phyloP scores from a whole-genome alignment of 2,113 vertebrate genomes.

The Clinocottus analis region DNA sequence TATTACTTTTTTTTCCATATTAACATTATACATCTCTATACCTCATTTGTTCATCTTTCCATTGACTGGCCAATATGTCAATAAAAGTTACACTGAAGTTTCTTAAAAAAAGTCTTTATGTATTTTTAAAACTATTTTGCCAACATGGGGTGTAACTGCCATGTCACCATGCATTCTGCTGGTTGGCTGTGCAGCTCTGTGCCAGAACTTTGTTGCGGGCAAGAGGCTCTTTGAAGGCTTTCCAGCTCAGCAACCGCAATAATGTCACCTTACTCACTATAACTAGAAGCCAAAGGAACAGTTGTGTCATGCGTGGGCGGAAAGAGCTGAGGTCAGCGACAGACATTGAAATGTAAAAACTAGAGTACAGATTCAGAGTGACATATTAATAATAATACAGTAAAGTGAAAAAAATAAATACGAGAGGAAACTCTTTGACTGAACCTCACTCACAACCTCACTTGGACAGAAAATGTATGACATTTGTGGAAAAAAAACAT shows the following conservation, averaged over 20 bases:
- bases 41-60: not conserved
- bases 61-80: not conserved
- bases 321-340: slow-evolving; percentile 43
- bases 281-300: slow-evolving; percentile 53
- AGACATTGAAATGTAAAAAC: slow-evolving; percentile 24
- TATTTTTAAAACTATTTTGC: slow-evolving; percentile 14
- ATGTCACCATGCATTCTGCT: slow-evolving; percentile 29
- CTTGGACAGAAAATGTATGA: not conserved
- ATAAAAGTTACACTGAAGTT: not conserved
- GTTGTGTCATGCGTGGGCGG: slow-evolving; percentile 54
- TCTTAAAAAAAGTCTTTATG: not conserved
- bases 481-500: slow-evolving; percentile 44
- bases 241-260: slow-evolving; percentile 58
- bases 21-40: not conserved
- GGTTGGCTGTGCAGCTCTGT: not conserved
- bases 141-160: slow-evolving; percentile 32
- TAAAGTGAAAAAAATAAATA: not conserved
- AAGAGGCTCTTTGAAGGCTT: slow-evolving; percentile 35
- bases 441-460: not conserved
- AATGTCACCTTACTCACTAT: slow-evolving; percentile 47
- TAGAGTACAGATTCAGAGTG: slow-evolving; percentile 19
- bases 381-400: not conserved
- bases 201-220: slow-evolving; percentile 19
- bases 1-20: not conserved
- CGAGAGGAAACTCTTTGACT: not conserved